These are phyloP conservation scores for Hydra vulgaris DNA, from an alignment of 30 jellyfish, hydroid and myxozoan species.

Conservation along the genomic window DNA sequence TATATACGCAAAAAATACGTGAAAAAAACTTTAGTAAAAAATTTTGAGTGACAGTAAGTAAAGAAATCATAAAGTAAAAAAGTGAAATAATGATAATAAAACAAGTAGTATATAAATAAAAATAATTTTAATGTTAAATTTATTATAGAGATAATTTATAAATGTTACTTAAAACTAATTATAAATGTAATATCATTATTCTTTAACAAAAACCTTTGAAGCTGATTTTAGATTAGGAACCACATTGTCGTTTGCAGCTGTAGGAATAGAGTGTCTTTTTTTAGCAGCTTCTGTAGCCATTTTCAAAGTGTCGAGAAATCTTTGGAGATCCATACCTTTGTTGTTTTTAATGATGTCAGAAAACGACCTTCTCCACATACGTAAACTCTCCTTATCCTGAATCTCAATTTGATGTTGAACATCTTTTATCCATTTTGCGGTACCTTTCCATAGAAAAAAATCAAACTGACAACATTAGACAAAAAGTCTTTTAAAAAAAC, in stretches of 20 bases:
- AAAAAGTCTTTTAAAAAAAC: too few relatives aligned
- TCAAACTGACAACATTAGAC: not conserved
- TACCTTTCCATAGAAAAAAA: not conserved
- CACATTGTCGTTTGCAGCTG: not conserved
- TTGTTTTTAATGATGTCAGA: constrained; percentile 9
- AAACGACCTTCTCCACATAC: constrained; percentile 20
- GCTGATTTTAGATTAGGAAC: constrained; percentile 1
- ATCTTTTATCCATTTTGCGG: constrained; percentile 16
- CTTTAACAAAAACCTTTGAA: too few relatives aligned
- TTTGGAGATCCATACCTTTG: constrained; percentile 5
- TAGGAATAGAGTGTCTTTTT: constrained; percentile 23
- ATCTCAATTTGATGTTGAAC: constrained; percentile 14
- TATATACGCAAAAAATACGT: too few relatives aligned
- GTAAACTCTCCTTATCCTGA: constrained; percentile 13
- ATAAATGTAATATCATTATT: too few relatives aligned
- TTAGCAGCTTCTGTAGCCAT: not conserved
- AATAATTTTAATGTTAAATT: too few relatives aligned
- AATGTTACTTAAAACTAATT: too few relatives aligned
- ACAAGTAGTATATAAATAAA: too few relatives aligned
- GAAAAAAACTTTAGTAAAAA: too few relatives aligned
- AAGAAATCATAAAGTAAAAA: not conserved
- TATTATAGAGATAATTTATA: too few relatives aligned
- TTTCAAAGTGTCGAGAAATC: constrained; percentile 2
- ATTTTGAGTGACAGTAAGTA: too few relatives aligned
- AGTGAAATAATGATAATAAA: too few relatives aligned